A percentile compares a stretch with the other conserved stretches of the same genome.
These are phyloP conservation scores for Ranitomeya imitator DNA, from an alignment of 2,113 vertebrate species.

Conservation along the genomic window DNA sequence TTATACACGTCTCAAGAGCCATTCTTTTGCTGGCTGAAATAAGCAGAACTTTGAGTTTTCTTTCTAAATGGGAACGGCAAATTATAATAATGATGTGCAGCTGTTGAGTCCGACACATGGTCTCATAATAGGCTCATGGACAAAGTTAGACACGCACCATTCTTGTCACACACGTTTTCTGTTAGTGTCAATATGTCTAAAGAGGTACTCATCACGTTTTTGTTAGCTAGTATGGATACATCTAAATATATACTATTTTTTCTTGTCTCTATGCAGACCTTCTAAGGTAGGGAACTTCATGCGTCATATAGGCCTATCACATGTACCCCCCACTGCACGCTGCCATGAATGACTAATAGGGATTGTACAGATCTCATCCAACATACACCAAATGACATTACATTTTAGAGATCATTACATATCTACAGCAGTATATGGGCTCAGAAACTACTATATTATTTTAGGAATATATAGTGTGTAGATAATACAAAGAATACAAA, in stretches of 20 bases:
- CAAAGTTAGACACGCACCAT: not conserved
- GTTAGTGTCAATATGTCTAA: not conserved
- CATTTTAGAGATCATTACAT: too few relatives aligned
- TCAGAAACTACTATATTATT: too few relatives aligned
- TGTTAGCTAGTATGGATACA: too few relatives aligned
- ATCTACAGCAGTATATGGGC: too few relatives aligned
- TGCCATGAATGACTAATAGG: too few relatives aligned
- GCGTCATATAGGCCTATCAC: not conserved
- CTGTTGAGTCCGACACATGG: not conserved
- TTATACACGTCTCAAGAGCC: slow-evolving; percentile 31
- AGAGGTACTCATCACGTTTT: not conserved
- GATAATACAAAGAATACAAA: too few relatives aligned
- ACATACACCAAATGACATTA: too few relatives aligned
- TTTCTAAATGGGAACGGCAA: slow-evolving; percentile 43
- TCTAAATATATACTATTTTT: too few relatives aligned
- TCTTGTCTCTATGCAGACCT: not conserved
- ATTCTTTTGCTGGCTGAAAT: slow-evolving; percentile 28
- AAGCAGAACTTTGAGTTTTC: slow-evolving; percentile 48
- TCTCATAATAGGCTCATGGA: not conserved
- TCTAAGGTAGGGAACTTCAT: not conserved
- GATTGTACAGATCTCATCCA: too few relatives aligned
- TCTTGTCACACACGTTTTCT: not conserved
- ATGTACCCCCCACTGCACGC: not conserved
- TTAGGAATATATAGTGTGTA: too few relatives aligned
- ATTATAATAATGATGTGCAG: slow-evolving; percentile 40